Evolutionary conservation across 2,888 invertebrate genomes (phyloP).

Genomic region (Brachypalpus laphriformis): DNA sequence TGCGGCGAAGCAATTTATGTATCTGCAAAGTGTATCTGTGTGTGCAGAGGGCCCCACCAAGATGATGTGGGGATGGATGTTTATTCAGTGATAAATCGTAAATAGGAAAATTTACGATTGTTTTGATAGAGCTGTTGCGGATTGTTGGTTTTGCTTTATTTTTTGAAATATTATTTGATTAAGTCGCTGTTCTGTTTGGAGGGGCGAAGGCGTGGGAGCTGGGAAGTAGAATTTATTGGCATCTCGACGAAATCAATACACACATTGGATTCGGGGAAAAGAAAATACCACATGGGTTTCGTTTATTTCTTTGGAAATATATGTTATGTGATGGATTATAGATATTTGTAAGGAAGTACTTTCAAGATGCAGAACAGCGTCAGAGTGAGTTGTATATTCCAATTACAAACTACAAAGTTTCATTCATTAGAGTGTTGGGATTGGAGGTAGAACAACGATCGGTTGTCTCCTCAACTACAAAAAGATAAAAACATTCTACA

Average conservation of each 20-base stretch:
- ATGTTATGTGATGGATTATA: background rate
- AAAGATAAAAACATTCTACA: no score
- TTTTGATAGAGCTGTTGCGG: conserved; percentile 73
- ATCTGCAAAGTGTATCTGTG: conserved; percentile 46
- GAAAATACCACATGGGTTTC: conserved; percentile 12
- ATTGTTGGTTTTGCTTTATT: conserved; percentile 50
- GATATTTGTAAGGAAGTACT: background rate
- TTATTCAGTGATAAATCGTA: conserved; percentile 72
- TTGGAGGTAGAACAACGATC: no score
- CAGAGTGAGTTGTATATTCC: no score
- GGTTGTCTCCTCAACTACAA: no score
- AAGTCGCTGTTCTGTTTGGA: conserved; percentile 40
- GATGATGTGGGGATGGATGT: conserved; percentile 47
- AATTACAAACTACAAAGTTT: no score
- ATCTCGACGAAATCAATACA: conserved; percentile 52
- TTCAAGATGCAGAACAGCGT: no score
- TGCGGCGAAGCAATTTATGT: conserved; percentile 61
- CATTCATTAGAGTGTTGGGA: no score
- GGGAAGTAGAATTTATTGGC: conserved; percentile 52
- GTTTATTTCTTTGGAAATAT: background rate
- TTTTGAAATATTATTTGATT: conserved; percentile 66
- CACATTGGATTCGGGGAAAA: conserved; percentile 13
- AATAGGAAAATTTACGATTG: conserved; percentile 72
- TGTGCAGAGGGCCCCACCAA: background rate
- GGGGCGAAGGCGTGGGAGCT: background rate